Percentiles rank a stretch among this genome's conserved stretches.
Evolutionary conservation across 2,888 invertebrate genomes (phyloP).

Genomic region (Creontiades dilutus): DNA sequence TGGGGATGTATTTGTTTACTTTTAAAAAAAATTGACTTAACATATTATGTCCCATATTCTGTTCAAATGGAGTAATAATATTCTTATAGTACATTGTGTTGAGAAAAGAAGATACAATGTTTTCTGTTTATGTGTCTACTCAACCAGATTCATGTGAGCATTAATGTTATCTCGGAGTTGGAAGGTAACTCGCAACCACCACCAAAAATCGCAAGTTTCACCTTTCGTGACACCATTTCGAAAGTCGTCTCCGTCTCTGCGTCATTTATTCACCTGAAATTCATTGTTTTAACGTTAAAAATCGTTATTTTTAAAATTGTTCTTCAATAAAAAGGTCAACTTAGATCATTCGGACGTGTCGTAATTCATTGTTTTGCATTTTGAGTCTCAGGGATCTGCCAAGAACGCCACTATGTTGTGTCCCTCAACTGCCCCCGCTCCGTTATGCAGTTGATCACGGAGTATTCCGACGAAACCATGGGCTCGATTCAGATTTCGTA

Average conservation of each 20-base stretch:
- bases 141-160: neutral
- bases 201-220: neutral
- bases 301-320: neutral
- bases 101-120: too few species aligned
- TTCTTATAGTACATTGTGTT: too few species aligned
- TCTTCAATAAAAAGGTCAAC: neutral
- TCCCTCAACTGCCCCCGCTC: neutral
- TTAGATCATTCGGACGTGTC: neutral
- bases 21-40: too few species aligned
- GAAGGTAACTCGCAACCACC: neutral
- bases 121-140: too few species aligned
- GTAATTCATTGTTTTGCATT: neutral
- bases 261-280: neutral
- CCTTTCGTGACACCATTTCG: conserved; percentile 9
- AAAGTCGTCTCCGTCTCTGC: neutral
- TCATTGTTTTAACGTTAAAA: neutral
- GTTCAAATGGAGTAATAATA: too few species aligned
- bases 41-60: too few species aligned
- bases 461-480: neutral
- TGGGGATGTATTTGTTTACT: too few species aligned
- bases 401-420: neutral
- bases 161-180: neutral
- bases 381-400: neutral
- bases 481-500: neutral
- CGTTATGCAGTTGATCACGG: conserved; percentile 27